These are phyloP conservation scores for Caenorhabditis parvicauda DNA, from an alignment of 2,888 invertebrate species.

Conservation along the genomic window DNA sequence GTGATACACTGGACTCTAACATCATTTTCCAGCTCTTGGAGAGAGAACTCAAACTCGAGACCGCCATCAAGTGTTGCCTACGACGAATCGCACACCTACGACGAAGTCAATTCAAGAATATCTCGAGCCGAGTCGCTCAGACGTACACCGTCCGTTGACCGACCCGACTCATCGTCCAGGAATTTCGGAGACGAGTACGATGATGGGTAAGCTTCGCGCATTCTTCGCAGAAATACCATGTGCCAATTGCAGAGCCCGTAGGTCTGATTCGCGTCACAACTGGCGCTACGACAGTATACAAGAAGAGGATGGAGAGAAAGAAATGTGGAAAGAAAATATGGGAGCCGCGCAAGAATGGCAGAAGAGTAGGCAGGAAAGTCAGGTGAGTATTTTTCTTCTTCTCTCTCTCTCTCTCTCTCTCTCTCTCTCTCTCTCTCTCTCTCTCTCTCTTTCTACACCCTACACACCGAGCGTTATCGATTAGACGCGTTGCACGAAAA, in stretches of 20 bases:
- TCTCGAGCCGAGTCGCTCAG: slow-evolving; percentile 15
- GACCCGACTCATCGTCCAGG: slow-evolving; percentile 8
- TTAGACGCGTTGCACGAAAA: no score
- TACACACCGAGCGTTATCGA: no score
- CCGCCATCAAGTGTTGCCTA: no score
- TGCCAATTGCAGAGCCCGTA: not conserved
- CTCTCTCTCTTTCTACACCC: no score
- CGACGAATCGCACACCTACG: slow-evolving; percentile 24
- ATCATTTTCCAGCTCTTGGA: no score
- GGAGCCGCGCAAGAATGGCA: slow-evolving; percentile 17
- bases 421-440: no score
- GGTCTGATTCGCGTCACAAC: slow-evolving; percentile 26
- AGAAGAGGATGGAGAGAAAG: slow-evolving; percentile 28
- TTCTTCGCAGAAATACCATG: no score
- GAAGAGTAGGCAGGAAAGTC: not conserved
- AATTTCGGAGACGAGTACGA: slow-evolving; percentile 19
- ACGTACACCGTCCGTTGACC: slow-evolving; percentile 21
- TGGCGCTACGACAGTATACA: slow-evolving; percentile 39
- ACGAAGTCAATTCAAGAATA: slow-evolving; percentile 25
- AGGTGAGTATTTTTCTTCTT: no score
- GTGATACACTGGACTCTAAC: no score
- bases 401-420: no score
- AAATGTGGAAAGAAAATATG: slow-evolving; percentile 17
- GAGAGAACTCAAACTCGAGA: slow-evolving; percentile 20
- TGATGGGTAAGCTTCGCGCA: no score